Percentiles rank a stretch among this genome's conserved stretches.
These are phyloP conservation scores for Octonoba sinensis DNA, from an alignment of 2,888 invertebrate genomes.

Conservation along the genomic window DNA sequence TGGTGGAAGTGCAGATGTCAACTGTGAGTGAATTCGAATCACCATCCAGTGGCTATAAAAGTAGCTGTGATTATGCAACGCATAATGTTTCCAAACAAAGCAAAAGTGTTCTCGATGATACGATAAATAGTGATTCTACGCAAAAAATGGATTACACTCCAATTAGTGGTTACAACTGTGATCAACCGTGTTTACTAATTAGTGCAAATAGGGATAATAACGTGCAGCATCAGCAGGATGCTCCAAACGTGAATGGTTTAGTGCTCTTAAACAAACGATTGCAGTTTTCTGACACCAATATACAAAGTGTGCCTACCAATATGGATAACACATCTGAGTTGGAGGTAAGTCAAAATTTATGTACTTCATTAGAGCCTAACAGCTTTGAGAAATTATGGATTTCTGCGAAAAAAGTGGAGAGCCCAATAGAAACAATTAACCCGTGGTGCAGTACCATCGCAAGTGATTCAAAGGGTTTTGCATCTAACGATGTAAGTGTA, in stretches of 20 bases:
- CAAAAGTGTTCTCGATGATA: too few species aligned
- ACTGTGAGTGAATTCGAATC: not conserved
- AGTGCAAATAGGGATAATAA: slow-evolving; percentile 21
- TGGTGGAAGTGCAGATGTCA: slow-evolving; percentile 60
- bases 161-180: too few species aligned
- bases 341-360: slow-evolving; percentile 39
- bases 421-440: slow-evolving; percentile 18
- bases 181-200: slow-evolving; percentile 4
- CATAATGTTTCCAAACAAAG: too few species aligned
- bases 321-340: not conserved
- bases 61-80: too few species aligned
- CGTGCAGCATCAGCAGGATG: slow-evolving; percentile 7
- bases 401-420: slow-evolving; percentile 11
- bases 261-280: not conserved
- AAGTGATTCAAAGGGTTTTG: not conserved
- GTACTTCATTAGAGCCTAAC: not conserved
- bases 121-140: too few species aligned
- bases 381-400: slow-evolving; percentile 46
- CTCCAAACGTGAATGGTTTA: not conserved
- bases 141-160: too few species aligned
- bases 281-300: not conserved
- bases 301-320: not conserved
- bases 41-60: too few species aligned
- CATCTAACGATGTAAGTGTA: not conserved
- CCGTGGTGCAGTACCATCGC: slow-evolving; percentile 20